These are phyloP conservation scores for Clepsis dumicolana DNA, from an alignment of 2,888 invertebrate genomes.

Conservation along the genomic window DNA sequence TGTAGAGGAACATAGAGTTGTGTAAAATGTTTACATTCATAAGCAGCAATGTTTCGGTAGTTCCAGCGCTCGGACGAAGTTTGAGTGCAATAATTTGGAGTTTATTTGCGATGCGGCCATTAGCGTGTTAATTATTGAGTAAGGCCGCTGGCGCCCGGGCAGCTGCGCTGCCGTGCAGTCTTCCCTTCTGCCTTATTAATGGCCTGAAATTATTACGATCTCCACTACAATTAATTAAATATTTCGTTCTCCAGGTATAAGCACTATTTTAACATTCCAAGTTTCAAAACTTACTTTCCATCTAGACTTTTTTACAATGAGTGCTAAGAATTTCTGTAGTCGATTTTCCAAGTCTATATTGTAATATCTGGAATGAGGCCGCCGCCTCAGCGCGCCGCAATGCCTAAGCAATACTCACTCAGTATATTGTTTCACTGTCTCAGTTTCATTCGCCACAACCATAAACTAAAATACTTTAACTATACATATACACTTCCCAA, in stretches of 20 bases:
- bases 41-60: conserved; percentile 41
- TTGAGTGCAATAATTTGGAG: conserved; percentile 77
- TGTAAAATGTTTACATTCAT: conserved; percentile 41
- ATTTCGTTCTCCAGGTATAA: not conserved
- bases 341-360: conserved; percentile 7
- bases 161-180: conserved; percentile 14
- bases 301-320: not conserved
- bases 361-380: not conserved
- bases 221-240: not conserved
- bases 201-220: not conserved
- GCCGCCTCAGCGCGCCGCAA: not conserved
- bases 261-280: not conserved
- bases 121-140: conserved; percentile 81
- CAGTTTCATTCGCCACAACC: conserved; percentile 27
- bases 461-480: conserved; percentile 42
- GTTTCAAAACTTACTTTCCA: not conserved
- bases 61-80: conserved; percentile 55
- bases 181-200: conserved; percentile 29
- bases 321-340: not conserved
- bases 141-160: conserved; percentile 51
- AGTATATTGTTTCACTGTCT: conserved; percentile 26
- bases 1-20: conserved; percentile 33
- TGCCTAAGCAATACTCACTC: not conserved
- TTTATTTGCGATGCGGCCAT: conserved; percentile 81
- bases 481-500: conserved; percentile 45